These are phyloP conservation scores for Apis dorsata DNA, from an alignment of 1,140 invertebrate species.

Conservation along the genomic window DNA sequence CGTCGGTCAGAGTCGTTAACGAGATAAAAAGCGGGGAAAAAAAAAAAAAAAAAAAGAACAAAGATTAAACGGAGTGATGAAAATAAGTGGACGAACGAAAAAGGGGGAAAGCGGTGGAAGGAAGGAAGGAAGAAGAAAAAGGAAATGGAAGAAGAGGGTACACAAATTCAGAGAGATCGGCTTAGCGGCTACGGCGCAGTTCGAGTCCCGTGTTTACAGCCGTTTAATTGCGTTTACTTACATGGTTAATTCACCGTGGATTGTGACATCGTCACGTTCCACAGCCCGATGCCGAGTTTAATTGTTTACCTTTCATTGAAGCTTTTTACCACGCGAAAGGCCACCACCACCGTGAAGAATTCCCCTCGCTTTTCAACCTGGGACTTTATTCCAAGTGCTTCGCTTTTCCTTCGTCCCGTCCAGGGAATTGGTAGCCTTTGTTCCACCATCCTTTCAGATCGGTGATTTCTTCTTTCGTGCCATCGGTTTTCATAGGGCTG, in stretches of 20 bases:
- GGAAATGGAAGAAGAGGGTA: not conserved
- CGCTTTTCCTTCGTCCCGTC: not conserved
- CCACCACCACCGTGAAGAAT: not conserved
- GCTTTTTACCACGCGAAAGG: not conserved
- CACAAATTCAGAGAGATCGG: not conserved
- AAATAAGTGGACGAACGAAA: not conserved
- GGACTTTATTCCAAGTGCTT: not conserved
- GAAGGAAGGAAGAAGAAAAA: not conserved
- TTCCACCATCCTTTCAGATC: not conserved
- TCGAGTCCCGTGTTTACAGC: slow-evolving; percentile 16
- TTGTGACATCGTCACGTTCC: slow-evolving; percentile 10
- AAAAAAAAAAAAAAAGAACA: not conserved
- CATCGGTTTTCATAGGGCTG: not conserved
- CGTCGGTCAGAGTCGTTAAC: no score
- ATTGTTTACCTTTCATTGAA: slow-evolving; percentile 18
- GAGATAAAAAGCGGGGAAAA: no score
- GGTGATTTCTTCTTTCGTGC: not conserved
- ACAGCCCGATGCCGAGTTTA: not conserved
- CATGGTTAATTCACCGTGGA: slow-evolving; percentile 28
- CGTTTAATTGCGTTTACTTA: slow-evolving; percentile 50
- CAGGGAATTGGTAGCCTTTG: not conserved
- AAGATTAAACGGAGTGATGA: no score
- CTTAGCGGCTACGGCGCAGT: not conserved
- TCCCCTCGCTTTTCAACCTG: not conserved
- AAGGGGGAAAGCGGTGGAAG: not conserved